These are phyloP conservation scores for Pseudomyrmex sp. DNA, from an alignment of 1,140 invertebrate genomes.

Conservation along the genomic window DNA sequence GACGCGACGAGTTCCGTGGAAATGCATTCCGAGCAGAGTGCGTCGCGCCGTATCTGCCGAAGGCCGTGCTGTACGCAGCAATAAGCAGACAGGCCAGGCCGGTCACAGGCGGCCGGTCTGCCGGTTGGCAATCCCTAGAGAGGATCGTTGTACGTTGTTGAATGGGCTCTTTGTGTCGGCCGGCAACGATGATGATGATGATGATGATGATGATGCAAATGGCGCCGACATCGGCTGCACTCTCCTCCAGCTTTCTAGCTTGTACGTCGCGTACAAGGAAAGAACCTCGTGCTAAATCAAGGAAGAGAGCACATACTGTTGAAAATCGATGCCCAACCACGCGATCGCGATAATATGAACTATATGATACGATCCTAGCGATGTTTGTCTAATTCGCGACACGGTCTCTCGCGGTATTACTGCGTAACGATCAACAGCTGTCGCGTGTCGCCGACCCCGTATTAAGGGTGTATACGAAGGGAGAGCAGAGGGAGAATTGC, in stretches of 20 bases:
- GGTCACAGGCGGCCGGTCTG: slow-evolving; percentile 19
- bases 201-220: slow-evolving; percentile 56
- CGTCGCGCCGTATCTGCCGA: slow-evolving; percentile 33
- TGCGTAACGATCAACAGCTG: slow-evolving; percentile 67
- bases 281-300: background rate
- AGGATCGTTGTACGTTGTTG: slow-evolving; percentile 69
- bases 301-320: background rate
- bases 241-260: background rate
- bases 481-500: background rate
- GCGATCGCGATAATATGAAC: background rate
- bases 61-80: slow-evolving; percentile 2
- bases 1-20: slow-evolving; percentile 25
- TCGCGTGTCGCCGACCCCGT: background rate
- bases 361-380: background rate
- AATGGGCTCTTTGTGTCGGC: slow-evolving; percentile 71
- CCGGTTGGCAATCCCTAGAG: slow-evolving; percentile 44
- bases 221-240: slow-evolving; percentile 2
- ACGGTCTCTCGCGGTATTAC: slow-evolving; percentile 41
- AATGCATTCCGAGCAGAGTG: slow-evolving; percentile 31
- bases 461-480: background rate
- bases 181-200: slow-evolving; percentile 52
- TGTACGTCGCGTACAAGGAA: background rate
- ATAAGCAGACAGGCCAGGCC: slow-evolving; percentile 19
- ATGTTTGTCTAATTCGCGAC: slow-evolving; percentile 5
- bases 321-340: slow-evolving; percentile 6